Conservation (phyloP, 2,888 invertebrate species). For the Gibbula magus region DNA sequence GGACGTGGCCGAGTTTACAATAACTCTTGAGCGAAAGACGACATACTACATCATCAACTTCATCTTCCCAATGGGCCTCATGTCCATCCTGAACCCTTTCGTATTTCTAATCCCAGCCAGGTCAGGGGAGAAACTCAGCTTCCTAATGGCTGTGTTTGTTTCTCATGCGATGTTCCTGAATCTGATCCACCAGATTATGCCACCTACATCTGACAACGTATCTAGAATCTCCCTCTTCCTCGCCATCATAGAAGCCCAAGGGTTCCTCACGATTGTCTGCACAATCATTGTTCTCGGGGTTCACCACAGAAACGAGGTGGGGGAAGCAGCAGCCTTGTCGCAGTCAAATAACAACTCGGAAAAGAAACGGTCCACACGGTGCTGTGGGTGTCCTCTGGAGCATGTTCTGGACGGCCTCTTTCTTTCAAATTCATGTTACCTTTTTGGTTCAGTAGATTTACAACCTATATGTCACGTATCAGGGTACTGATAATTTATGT, state of each 20-base stretch:
- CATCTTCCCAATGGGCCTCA: neutral
- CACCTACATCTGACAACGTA: neutral
- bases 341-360: neutral
- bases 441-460: too few relatives aligned
- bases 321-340: neutral
- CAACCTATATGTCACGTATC: too few relatives aligned
- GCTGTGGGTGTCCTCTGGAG: neutral
- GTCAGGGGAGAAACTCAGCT: slow-evolving; percentile 2
- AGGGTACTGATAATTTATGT: too few relatives aligned
- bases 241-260: neutral
- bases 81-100: neutral
- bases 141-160: slow-evolving; percentile 11
- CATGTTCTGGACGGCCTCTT: neutral
- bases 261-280: neutral
- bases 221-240: neutral
- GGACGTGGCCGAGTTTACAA: neutral
- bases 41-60: neutral
- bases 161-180: slow-evolving; percentile 11
- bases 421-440: too few relatives aligned
- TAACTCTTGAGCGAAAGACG: neutral
- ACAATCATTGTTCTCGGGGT: neutral
- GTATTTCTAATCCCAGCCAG: slow-evolving; percentile 14
- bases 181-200: neutral
- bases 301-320: neutral
- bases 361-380: neutral